A percentile compares a stretch with the other conserved stretches of the same genome.
These are phyloP conservation scores for Paratrypauchen microcephalus DNA, from an alignment of 2,797 vertebrate species.

Conservation along the genomic window DNA sequence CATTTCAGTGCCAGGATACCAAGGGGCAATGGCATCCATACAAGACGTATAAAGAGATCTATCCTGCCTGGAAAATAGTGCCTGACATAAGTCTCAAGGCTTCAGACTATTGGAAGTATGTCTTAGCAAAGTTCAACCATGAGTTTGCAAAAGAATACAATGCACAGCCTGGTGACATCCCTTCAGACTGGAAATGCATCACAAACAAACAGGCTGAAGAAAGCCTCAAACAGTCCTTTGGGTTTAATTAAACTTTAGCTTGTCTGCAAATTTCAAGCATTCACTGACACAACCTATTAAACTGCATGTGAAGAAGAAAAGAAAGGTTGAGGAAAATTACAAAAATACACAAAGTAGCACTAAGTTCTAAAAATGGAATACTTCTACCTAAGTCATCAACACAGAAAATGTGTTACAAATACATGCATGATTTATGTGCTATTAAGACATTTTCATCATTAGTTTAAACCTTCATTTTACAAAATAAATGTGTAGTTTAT, in stretches of 20 bases:
- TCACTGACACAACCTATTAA: no score
- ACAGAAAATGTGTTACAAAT: no score
- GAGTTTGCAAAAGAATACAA: constrained; percentile 49
- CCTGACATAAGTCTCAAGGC: constrained; percentile 59
- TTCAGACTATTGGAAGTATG: constrained; percentile 79
- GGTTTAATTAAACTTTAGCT: background rate
- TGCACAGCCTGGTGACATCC: constrained; percentile 50
- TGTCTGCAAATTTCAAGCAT: no score
- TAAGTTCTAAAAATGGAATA: no score
- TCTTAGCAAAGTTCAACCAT: constrained; percentile 55
- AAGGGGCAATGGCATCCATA: accelerated
- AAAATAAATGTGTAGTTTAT: no score
- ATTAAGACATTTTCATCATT: no score
- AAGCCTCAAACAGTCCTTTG: constrained; percentile 43
- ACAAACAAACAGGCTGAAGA: constrained; percentile 32
- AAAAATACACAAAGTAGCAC: no score
- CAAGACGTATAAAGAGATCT: constrained; percentile 55
- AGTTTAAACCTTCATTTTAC: no score
- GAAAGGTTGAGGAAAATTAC: no score
- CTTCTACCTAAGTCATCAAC: no score
- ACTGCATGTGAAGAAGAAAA: no score
- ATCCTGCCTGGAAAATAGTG: constrained; percentile 66
- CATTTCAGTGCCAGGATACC: background rate
- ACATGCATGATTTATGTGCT: no score
- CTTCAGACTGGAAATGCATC: constrained; percentile 20